Evolutionary conservation across 2,888 invertebrate genomes (phyloP).

Genomic region (Lasioglossum calceatum): DNA sequence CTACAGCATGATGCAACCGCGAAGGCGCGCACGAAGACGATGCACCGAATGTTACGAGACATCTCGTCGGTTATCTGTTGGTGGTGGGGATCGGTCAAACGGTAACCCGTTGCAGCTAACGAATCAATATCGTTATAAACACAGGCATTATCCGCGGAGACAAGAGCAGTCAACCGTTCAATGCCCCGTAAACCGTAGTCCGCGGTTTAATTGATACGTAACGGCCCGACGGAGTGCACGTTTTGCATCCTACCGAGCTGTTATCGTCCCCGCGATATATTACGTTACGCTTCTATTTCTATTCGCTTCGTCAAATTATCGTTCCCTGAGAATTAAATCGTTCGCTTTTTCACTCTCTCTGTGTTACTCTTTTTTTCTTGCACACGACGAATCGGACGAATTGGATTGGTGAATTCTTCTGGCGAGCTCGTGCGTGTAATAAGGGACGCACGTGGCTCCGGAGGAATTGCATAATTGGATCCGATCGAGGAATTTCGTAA

Average conservation of each 20-base stretch:
- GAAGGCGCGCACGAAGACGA: background rate
- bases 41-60: background rate
- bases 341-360: background rate
- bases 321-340: conserved; percentile 29
- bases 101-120: conserved; percentile 48
- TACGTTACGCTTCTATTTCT: conserved; percentile 22
- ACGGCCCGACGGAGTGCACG: conserved; percentile 21
- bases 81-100: conserved; percentile 34
- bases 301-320: background rate
- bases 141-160: conserved; percentile 65
- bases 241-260: conserved; percentile 32
- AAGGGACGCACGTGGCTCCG: background rate
- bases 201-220: conserved; percentile 68
- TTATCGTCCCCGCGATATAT: conserved; percentile 37
- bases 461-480: conserved; percentile 40
- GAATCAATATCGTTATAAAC: conserved; percentile 69
- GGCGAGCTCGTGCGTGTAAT: background rate
- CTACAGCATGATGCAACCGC: background rate
- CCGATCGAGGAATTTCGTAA: conserved; percentile 28
- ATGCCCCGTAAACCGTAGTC: conserved; percentile 51
- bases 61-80: conserved; percentile 34
- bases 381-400: background rate
- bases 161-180: conserved; percentile 70
- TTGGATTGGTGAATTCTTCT: background rate
- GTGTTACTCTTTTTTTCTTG: too few relatives aligned